Evolutionary conservation across 2,113 vertebrate genomes (phyloP).

Genomic region (Microtus richardsoni): DNA sequence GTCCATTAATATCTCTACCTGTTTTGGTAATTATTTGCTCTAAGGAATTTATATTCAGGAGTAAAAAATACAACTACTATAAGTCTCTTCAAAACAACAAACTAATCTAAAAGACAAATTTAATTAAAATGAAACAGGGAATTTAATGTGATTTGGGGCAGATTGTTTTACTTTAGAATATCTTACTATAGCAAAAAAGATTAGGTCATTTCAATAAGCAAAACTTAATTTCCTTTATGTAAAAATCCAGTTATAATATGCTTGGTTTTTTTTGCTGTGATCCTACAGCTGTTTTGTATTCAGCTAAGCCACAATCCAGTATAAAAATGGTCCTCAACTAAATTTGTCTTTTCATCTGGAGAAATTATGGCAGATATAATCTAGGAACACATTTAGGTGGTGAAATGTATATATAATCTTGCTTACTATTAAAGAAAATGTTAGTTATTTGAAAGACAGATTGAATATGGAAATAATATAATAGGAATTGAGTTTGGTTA

Average conservation of each 20-base stretch:
- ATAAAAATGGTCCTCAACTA: background rate
- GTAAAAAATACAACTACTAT: background rate
- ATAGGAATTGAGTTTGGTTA: background rate
- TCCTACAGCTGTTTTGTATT: background rate
- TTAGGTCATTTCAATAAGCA: constrained; percentile 31
- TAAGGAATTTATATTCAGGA: background rate
- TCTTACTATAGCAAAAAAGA: background rate
- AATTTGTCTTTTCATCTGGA: constrained; percentile 22
- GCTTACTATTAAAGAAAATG: constrained; percentile 23
- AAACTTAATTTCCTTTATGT: constrained; percentile 16
- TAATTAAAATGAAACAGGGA: background rate
- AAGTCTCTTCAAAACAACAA: constrained; percentile 24
- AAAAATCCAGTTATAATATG: background rate
- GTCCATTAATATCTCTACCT: background rate
- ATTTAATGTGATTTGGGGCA: background rate
- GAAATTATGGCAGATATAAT: background rate
- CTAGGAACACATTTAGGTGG: background rate
- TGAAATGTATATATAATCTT: background rate
- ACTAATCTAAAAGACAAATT: constrained; percentile 30
- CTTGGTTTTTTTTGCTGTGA: constrained; percentile 10
- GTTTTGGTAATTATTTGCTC: background rate
- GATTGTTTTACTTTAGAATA: background rate
- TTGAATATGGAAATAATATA: background rate
- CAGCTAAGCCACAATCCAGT: constrained; percentile 7
- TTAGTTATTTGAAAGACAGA: constrained; percentile 23